A percentile compares a stretch with the other conserved stretches of the same genome.
Evolutionary conservation across 2,113 vertebrate species (phyloP).

Genomic region (Poicephalus meyeri): DNA sequence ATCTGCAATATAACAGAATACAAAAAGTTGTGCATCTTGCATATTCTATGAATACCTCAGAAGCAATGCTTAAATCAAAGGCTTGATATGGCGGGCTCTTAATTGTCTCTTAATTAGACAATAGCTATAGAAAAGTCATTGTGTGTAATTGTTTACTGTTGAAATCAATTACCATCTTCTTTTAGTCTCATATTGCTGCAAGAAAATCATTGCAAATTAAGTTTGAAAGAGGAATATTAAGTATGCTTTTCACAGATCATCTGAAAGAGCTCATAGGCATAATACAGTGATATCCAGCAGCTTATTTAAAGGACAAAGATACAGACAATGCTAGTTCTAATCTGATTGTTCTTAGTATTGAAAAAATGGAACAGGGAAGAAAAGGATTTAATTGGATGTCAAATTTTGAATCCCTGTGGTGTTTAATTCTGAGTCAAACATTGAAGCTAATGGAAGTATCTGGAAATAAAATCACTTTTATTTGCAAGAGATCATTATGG

Average conservation of each 20-base stretch:
- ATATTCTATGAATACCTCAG: background rate
- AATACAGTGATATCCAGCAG: background rate
- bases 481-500: background rate
- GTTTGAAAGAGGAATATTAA: constrained; percentile 48
- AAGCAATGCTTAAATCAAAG: background rate
- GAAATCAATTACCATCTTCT: background rate
- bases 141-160: constrained; percentile 21
- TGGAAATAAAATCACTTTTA: background rate
- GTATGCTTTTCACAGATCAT: constrained; percentile 10
- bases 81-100: background rate
- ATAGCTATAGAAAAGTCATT: constrained; percentile 15
- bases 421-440: background rate
- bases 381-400: constrained; percentile 1
- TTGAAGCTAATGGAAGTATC: background rate
- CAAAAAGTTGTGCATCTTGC: constrained; percentile 47
- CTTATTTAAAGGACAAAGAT: constrained; percentile 36
- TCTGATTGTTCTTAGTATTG: background rate
- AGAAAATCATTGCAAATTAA: constrained; percentile 14
- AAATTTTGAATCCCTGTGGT: background rate
- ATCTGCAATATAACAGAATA: background rate
- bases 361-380: background rate
- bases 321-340: background rate
- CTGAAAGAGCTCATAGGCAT: background rate
- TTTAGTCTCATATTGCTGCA: constrained; percentile 14
- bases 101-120: background rate